Percentiles rank a stretch among this genome's conserved stretches.
These are phyloP conservation scores for Calliopum simillimum DNA, from an alignment of 2,888 invertebrate genomes.

Conservation along the genomic window DNA sequence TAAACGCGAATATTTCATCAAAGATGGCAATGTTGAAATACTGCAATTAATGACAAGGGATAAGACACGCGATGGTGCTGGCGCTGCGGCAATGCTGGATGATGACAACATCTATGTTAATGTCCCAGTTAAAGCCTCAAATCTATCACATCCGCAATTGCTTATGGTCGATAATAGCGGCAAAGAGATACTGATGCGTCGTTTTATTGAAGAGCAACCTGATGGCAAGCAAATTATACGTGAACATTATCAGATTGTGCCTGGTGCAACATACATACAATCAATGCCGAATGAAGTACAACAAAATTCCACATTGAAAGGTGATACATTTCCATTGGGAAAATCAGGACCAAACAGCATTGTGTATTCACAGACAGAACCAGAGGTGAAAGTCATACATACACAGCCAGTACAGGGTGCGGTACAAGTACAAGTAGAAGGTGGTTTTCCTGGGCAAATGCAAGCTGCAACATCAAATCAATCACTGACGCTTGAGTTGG, in stretches of 20 bases:
- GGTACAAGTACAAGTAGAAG: constrained; percentile 58
- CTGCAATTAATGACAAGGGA: constrained; percentile 82
- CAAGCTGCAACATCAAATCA: constrained; percentile 66
- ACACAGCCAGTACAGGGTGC: constrained; percentile 64
- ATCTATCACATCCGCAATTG: constrained; percentile 73
- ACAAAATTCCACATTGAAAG: constrained; percentile 58
- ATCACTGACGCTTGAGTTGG: constrained; percentile 75
- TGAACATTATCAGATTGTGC: constrained; percentile 68
- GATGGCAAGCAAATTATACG: constrained; percentile 74
- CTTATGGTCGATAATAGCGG: constrained; percentile 82
- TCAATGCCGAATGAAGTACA: constrained; percentile 66
- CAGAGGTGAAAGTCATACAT: constrained; percentile 67
- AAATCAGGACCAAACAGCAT: constrained; percentile 66
- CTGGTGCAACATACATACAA: constrained; percentile 63
- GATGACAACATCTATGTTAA: constrained; percentile 74
- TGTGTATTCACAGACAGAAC: constrained; percentile 70
- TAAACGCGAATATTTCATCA: constrained; percentile 79
- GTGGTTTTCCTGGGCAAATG: constrained; percentile 68
- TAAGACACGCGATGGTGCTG: constrained; percentile 66
- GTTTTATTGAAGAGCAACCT: constrained; percentile 86
- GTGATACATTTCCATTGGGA: constrained; percentile 58
- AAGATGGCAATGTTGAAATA: constrained; percentile 88
- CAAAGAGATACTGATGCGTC: constrained; percentile 84
- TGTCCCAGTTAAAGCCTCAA: constrained; percentile 69
- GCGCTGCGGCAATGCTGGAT: constrained; percentile 64